Evolutionary conservation across 2,113 vertebrate genomes (phyloP), one percentile per base, ranked within the genome.

Genomic region (Regulus satrapa): DNA sequence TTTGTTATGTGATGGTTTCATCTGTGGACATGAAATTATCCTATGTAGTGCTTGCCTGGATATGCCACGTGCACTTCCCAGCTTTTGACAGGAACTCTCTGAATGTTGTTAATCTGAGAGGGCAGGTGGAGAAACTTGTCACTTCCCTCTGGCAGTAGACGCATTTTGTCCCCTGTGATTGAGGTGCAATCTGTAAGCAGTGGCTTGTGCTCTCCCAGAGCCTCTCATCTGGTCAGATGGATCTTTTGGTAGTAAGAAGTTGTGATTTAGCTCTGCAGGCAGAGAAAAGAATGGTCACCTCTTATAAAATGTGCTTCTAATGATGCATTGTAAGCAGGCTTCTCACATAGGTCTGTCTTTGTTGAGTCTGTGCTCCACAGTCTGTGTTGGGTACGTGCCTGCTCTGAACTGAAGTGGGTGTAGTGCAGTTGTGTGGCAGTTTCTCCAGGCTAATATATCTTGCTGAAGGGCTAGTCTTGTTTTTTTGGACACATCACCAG

Each of bases 41-140:
- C 9, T 9, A 3, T 41, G 45, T 77, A 51, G 49, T 73, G n/a
- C 26, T 36, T 81, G 73, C 55, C 58, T 21, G 10, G 54, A 29
- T 46, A 25, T 23, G 43, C n/a, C 61, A 52, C 3, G 0, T 56
- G 71, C 0, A 0, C 36, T 56, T 85, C n/a, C 36, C 31, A 36
- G 51, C 67, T 72, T 68, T 32, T 54, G 52, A 41, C 18, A 23
- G 43, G 43, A 68, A 24, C 9, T 68, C 46, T 72, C 31, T 43
- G 17, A 77, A 43, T 68, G 26, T 5, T 80, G 41, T 32, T 86
- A 36, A 62, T 61, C 36, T 58, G 68, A 81, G 66, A 84, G 54
- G 31, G 10, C 52, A 24, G 62, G 43, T 5, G 2, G 54, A 91
- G n/a, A 67, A 46, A 41, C n/a, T 59, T 68, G 7, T 61, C 12